Base-by-base conservation (phyloP, 2,113 vertebrate species). In the Fukomys damarensis region DNA sequence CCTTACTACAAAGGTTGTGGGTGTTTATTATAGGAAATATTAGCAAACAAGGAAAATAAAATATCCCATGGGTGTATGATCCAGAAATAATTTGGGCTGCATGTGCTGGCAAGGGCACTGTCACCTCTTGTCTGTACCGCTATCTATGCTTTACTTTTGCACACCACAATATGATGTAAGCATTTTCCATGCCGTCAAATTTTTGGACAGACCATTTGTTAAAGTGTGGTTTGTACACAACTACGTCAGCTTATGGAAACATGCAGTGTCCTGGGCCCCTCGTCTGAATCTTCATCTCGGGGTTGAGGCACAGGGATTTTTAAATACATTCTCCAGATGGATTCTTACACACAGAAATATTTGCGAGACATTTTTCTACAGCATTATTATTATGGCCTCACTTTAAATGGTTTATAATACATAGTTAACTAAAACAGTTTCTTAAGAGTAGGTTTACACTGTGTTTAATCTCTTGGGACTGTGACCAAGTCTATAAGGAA, bases 71-170 rank as follows among this genome's bases (percentile, higher is more conserved):
- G 20, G 16, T 1, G 10, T 16, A 30, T 12, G 6, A 24, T n/a
- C 52, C 16, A 0, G 52, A 3, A 41, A 7, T 16, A 19, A n/a
- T 8, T 22, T 19, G 11, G 0, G 0, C 22, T 19, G 7, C 7
- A 16, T 7, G 30, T n/a, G 70, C 46, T 10, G 8, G 49, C 19
- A 16, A 1, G 4, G 5, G 3, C 17, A 0, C 1, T 0, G 2
- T 7, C 2, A 4, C 32, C 10, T 14, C 1, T 26, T n/a, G 0
- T 10, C 22, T 5, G 16, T 4, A 12, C 20, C 43, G 5, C 6
- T 4, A 16, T 0, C 2, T 12, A 22, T 2, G 3, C 5, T 2
- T 16, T 58, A n/a, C 63, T 58, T 13, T 17, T 43, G 7, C 9
- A 28, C 20, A 13, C 77, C 4, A 7, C 17, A 0, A 20, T 2